Percentiles rank a stretch among this genome's conserved stretches.
Evolutionary conservation across 2,888 invertebrate species (phyloP).

Genomic region (Drosophila koepferae): DNA sequence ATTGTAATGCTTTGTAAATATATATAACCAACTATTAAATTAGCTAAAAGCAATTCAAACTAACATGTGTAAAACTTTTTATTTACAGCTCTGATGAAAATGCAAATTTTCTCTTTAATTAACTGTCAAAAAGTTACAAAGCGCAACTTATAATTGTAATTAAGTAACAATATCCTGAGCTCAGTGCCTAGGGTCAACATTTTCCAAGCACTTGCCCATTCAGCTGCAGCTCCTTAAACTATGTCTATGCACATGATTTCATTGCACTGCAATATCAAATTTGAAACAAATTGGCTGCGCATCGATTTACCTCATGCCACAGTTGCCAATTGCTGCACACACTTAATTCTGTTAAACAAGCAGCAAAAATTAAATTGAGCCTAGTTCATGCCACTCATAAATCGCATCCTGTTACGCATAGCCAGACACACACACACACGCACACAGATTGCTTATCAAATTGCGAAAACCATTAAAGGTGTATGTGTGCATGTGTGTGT

Average conservation of each 20-base stretch:
- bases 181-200: not conserved
- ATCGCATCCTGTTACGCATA: slow-evolving; percentile 16
- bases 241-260: not conserved
- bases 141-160: not conserved
- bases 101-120: not conserved
- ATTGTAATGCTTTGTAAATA: not conserved
- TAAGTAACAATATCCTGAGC: not conserved
- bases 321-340: slow-evolving; percentile 32
- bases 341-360: slow-evolving; percentile 2
- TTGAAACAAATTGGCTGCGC: slow-evolving; percentile 19
- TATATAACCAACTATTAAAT: too few relatives aligned
- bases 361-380: slow-evolving; percentile 24
- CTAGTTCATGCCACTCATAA: slow-evolving; percentile 27
- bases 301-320: slow-evolving; percentile 39
- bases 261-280: not conserved
- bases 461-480: slow-evolving; percentile 64
- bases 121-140: not conserved
- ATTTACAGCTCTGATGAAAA: not conserved
- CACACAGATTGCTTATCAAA: slow-evolving; percentile 44
- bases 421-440: not conserved
- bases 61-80: too few relatives aligned
- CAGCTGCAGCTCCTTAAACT: not conserved
- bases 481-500: not conserved
- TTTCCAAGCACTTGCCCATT: not conserved
- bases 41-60: too few relatives aligned